phyloP scores from a whole-genome alignment of 2,888 invertebrate species.

The Augiades crinisus region DNA sequence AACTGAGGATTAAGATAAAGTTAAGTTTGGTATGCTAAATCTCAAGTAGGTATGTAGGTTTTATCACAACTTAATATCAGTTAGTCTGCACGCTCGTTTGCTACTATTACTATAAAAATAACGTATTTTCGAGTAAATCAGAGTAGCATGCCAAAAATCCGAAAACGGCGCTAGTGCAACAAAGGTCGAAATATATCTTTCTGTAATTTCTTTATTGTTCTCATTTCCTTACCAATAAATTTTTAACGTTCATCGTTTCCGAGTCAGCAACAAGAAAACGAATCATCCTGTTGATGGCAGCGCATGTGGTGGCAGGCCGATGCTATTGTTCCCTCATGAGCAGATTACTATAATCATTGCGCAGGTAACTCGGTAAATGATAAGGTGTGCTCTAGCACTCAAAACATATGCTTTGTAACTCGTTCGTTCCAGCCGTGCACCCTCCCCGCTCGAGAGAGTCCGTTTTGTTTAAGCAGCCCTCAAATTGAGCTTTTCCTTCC shows the following conservation, averaged over 20 bases:
- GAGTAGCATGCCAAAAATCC: no score
- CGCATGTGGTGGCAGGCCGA: conserved; percentile 46
- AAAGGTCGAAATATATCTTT: no score
- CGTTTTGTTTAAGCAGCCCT: conserved; percentile 34
- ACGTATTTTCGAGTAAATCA: no score
- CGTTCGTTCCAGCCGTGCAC: conserved; percentile 68
- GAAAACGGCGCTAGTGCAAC: no score
- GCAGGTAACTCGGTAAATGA: conserved; percentile 79
- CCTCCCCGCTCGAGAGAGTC: conserved; percentile 30
- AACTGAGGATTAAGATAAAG: no score
- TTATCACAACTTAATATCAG: no score
- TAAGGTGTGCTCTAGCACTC: conserved; percentile 73
- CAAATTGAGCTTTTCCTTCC: conserved; percentile 23
- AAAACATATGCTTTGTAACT: conserved; percentile 78
- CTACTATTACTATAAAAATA: no score
- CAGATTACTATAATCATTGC: conserved; percentile 80
- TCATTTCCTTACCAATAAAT: no score
- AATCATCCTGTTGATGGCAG: conserved; percentile 65
- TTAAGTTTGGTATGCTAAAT: no score
- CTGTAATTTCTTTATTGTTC: no score
- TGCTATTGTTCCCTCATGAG: conserved; percentile 72
- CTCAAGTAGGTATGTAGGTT: no score
- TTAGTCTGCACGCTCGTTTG: no score
- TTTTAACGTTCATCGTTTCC: neutral
- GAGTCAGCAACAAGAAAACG: neutral